Percentiles rank a stretch among this genome's conserved stretches.
Conservation (phyloP, 2,113 vertebrate species). For the Pedetes capensis region DNA sequence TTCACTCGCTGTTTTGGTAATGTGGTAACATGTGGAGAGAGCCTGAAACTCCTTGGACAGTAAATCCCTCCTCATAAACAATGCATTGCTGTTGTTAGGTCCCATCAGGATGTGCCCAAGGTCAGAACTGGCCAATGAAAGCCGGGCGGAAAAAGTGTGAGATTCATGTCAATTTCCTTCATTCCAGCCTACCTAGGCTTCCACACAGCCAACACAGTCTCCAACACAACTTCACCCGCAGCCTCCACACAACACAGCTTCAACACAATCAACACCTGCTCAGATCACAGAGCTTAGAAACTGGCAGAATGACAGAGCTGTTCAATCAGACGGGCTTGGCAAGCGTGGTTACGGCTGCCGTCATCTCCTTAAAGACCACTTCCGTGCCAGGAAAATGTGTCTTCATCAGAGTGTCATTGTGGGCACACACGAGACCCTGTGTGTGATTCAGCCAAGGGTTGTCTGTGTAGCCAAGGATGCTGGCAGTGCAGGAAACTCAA, state of each 20-base stretch:
- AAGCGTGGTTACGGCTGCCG: neutral
- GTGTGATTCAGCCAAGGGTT: no score
- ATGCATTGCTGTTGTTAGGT: no score
- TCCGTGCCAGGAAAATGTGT: neutral
- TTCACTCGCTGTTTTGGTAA: neutral
- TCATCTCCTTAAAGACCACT: neutral
- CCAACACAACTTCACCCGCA: neutral
- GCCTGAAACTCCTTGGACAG: neutral
- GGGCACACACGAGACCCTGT: neutral
- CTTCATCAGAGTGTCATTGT: neutral
- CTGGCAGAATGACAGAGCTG: neutral
- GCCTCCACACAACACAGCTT: neutral
- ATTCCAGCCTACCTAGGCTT: neutral
- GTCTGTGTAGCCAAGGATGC: neutral
- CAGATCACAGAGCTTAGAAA: neutral
- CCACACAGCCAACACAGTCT: neutral
- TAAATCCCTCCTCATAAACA: neutral
- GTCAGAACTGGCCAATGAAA: neutral
- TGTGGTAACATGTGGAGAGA: neutral
- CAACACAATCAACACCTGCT: neutral
- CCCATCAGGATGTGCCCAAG: no score
- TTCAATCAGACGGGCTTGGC: neutral
- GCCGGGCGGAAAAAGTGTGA: neutral
- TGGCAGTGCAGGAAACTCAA: neutral
- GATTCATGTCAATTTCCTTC: neutral